These are phyloP conservation scores for Polypedilum pembai DNA, from an alignment of 1,140 invertebrate species.

Conservation along the genomic window DNA sequence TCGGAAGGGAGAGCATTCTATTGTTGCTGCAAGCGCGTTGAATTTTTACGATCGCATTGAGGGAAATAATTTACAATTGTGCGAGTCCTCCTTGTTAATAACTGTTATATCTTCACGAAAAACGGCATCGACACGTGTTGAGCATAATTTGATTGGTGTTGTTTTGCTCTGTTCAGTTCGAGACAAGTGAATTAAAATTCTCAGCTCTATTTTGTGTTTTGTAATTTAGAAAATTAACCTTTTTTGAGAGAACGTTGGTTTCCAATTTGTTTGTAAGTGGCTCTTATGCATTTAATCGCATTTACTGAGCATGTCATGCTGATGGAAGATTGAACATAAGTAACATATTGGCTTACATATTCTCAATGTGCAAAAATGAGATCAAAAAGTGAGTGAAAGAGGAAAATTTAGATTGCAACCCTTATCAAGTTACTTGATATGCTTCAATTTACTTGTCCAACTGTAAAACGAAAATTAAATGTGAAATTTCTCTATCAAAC, in stretches of 20 bases:
- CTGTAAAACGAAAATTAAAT: not conserved
- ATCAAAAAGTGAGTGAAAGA: slow-evolving; percentile 1
- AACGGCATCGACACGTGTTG: slow-evolving; percentile 1
- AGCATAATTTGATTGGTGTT: slow-evolving; percentile 27
- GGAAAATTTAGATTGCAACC: not conserved
- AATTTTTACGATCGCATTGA: slow-evolving; percentile 7
- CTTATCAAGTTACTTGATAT: slow-evolving; percentile 18
- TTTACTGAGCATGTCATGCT: not conserved
- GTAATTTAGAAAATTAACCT: slow-evolving; percentile 25
- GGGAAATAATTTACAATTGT: slow-evolving; percentile 18
- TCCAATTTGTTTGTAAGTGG: not conserved
- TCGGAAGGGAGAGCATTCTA: not conserved
- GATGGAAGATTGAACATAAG: not conserved
- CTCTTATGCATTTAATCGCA: slow-evolving; percentile 14
- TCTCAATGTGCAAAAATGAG: slow-evolving; percentile 6
- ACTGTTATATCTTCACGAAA: not conserved
- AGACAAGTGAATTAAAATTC: slow-evolving; percentile 22
- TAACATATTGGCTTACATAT: not conserved
- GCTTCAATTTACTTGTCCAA: not conserved
- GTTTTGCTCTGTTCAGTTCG: too few relatives aligned
- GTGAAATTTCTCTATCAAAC: not conserved
- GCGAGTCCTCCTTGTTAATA: not conserved
- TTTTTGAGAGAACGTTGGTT: not conserved
- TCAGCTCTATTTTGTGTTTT: not conserved
- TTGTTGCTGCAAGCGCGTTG: not conserved